phyloP scores from a whole-genome alignment of 2,888 invertebrate species.

The Galeopsomyia nigrocyanea region DNA sequence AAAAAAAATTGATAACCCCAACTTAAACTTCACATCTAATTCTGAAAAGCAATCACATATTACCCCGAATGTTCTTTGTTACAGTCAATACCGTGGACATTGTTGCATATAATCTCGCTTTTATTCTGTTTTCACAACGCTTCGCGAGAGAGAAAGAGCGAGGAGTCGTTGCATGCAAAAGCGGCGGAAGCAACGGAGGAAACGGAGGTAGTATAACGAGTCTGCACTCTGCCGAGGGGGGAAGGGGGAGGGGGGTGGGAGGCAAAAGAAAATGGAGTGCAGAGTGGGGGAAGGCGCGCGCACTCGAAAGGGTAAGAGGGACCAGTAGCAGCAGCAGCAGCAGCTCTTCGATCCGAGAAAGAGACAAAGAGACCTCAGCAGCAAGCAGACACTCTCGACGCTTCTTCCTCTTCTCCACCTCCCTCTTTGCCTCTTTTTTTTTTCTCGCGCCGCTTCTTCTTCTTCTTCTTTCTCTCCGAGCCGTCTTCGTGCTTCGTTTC shows the following conservation, averaged over 20 bases:
- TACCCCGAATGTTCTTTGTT: no score
- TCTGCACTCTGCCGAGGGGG: constrained; percentile 33
- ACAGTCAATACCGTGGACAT: no score
- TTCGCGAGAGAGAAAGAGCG: constrained; percentile 15
- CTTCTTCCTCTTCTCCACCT: constrained; percentile 7
- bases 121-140: no score
- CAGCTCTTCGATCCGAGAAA: constrained; percentile 65
- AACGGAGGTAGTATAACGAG: constrained; percentile 38
- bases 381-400: constrained; percentile 38
- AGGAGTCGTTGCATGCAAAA: constrained; percentile 10
- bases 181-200: constrained; percentile 2
- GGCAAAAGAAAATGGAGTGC: constrained; percentile 34
- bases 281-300: constrained; percentile 48
- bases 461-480: constrained; percentile 36
- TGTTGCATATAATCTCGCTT: no score
- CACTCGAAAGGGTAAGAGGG: constrained; percentile 49
- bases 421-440: not conserved
- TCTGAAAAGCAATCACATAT: no score
- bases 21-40: no score
- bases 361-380: constrained; percentile 60
- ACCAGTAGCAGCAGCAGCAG: constrained; percentile 12
- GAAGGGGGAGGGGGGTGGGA: constrained; percentile 40
- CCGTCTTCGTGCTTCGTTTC: constrained; percentile 49
- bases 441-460: constrained; percentile 11
- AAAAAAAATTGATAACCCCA: no score